Base-by-base conservation (phyloP, 2,888 invertebrate genomes). In the Caenorhabditis plicata region DNA sequence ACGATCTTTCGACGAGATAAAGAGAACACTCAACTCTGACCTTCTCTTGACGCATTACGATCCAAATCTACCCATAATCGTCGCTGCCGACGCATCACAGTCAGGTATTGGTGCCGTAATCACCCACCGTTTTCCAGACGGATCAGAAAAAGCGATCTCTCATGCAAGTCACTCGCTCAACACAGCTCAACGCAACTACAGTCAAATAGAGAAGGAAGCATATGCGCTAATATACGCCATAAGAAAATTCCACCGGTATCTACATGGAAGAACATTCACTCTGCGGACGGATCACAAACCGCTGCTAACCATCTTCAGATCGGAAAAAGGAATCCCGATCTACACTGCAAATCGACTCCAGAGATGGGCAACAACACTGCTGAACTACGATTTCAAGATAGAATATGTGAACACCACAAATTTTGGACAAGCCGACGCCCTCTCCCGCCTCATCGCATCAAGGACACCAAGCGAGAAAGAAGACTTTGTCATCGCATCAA, bases 261-360 rank as follows among this genome's bases (percentile, higher is more conserved):
- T 85, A 0, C 81, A 82, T 44, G 80, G 81, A 0, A 29, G 73
- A 4, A 41, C 65, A 0, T 81, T 83, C 19, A 62, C 62, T 0
- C 68, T 84, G 0, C 57, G 79, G 4, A 83, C 82, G 0, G 85
- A 85, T 53, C 85, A 84, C 49, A 81, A 83, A 52, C 82, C 84
- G 0, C 69, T 85, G 27, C 81, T 82, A 77, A 85, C 83, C 9
- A 66, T 66, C 4, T 71, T 57, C 32, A 68, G 66, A 3, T 39
- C 44, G 0, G 66, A 66, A 31, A 36, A 38, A 13, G 60, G 46
- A 19, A 17, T 61, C 3, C 63, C 63, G 3, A 43, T 56, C 2
- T 25, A 41, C n/a, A 39, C 43, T 3, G 47, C 47, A 1, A 51
- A 39, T 13, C 55, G 84, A 27, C 58, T 85, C 0, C 81, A 81